Evolutionary conservation across 2,113 vertebrate species (phyloP).

Genomic region (Xyliphius kryptos): DNA sequence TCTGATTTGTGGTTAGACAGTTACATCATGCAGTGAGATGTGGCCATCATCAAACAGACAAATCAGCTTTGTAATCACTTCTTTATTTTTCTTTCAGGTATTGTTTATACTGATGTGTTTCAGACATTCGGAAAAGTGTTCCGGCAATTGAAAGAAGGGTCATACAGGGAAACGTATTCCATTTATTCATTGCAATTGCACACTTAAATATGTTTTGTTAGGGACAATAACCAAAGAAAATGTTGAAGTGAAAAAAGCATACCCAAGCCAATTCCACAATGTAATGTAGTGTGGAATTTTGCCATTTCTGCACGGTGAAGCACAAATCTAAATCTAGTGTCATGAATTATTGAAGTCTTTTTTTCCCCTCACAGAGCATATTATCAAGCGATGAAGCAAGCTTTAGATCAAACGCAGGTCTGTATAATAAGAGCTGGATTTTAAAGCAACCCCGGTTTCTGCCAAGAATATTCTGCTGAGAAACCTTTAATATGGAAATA

Average conservation of each 20-base stretch:
- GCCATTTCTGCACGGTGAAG: conserved; percentile 54
- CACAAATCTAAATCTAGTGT: conserved; percentile 62
- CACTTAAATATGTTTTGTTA: conserved; percentile 9
- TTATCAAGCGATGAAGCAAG: conserved; percentile 55
- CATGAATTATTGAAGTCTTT: conserved; percentile 69
- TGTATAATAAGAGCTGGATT: conserved; percentile 49
- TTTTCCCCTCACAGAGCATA: conserved; percentile 60
- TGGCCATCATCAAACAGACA: neutral
- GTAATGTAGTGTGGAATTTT: conserved; percentile 55
- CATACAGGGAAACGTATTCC: conserved; percentile 6
- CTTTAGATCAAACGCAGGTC: conserved; percentile 57
- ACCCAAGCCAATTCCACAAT: conserved; percentile 49
- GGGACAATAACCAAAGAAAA: conserved; percentile 21
- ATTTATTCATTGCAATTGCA: neutral
- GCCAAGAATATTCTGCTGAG: conserved; percentile 35
- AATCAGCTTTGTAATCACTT: too few species aligned
- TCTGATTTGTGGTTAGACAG: conserved; percentile 27
- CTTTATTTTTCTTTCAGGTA: too few species aligned
- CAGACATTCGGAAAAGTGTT: too few species aligned
- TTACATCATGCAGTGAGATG: conserved; percentile 2
- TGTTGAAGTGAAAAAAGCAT: conserved; percentile 45
- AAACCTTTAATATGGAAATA: conserved; percentile 18
- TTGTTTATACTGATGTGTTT: too few species aligned
- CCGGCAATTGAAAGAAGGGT: neutral
- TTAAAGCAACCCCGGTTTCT: conserved; percentile 50